These are phyloP conservation scores for Zootermopsis nevadensis DNA, from an alignment of 2,888 invertebrate genomes.

Conservation along the genomic window DNA sequence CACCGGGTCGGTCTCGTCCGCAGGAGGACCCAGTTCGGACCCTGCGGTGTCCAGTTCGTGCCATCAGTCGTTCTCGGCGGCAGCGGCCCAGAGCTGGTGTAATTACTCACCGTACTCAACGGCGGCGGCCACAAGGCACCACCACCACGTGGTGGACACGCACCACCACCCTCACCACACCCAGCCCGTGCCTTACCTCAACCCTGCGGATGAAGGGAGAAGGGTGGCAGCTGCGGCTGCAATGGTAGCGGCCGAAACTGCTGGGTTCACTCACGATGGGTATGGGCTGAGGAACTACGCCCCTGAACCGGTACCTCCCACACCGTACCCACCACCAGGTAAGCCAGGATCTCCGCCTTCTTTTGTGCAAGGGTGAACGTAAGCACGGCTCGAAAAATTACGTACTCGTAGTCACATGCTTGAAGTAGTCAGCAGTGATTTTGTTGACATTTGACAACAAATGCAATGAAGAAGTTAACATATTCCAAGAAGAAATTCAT, in stretches of 20 bases:
- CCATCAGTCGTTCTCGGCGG: conserved; percentile 73
- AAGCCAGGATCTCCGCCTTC: conserved; percentile 58
- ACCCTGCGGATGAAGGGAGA: conserved; percentile 76
- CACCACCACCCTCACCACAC: conserved; percentile 68
- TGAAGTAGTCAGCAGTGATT: too few species aligned
- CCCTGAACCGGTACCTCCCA: conserved; percentile 78
- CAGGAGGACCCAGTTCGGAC: conserved; percentile 69
- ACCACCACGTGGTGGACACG: conserved; percentile 67
- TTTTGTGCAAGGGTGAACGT: neutral
- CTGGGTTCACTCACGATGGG: conserved; percentile 78
- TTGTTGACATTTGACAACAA: too few species aligned
- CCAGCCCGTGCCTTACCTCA: conserved; percentile 73
- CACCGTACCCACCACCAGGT: conserved; percentile 85
- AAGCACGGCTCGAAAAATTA: too few species aligned
- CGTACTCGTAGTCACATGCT: too few species aligned
- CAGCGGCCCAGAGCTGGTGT: conserved; percentile 73
- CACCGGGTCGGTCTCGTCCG: conserved; percentile 65
- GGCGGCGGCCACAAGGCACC: conserved; percentile 66
- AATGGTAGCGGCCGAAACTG: conserved; percentile 69
- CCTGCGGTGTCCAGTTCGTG: conserved; percentile 68
- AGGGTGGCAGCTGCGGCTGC: conserved; percentile 70
- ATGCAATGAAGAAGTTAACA: too few species aligned
- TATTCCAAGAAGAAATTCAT: too few species aligned
- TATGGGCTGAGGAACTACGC: conserved; percentile 82
- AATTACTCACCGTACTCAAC: conserved; percentile 72